phyloP scores from a whole-genome alignment of 2,888 invertebrate genomes.

The Tetropium fuscum region DNA sequence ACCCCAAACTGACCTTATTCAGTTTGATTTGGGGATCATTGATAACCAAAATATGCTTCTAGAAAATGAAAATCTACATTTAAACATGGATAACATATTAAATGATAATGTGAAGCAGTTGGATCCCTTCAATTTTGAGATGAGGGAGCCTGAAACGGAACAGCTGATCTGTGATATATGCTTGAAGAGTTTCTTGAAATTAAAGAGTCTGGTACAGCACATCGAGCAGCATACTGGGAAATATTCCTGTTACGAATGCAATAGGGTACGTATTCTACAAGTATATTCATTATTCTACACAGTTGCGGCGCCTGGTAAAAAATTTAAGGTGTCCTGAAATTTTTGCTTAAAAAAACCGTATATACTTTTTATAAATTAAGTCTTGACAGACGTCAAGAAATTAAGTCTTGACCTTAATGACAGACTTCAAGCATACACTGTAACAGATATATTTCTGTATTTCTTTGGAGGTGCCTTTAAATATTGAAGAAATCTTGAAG shows the following conservation, averaged over 20 bases:
- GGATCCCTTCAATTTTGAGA: constrained; percentile 59
- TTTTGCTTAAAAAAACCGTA: too few species aligned
- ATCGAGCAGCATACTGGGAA: constrained; percentile 68
- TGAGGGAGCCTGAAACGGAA: constrained; percentile 48
- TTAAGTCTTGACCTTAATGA: too few species aligned
- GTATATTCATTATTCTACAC: too few species aligned
- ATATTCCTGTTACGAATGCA: constrained; percentile 65
- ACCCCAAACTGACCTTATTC: constrained; percentile 48
- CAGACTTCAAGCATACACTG: too few species aligned
- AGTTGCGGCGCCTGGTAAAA: too few species aligned
- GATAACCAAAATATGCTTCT: constrained; percentile 49
- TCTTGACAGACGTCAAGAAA: too few species aligned
- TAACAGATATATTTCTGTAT: too few species aligned
- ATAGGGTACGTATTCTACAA: constrained; percentile 64
- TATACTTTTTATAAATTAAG: too few species aligned
- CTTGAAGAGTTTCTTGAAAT: constrained; percentile 54
- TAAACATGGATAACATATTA: constrained; percentile 53
- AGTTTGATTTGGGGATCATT: constrained; percentile 47
- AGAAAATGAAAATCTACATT: constrained; percentile 54
- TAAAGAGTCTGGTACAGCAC: constrained; percentile 60
- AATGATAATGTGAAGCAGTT: constrained; percentile 53
- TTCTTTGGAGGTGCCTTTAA: too few species aligned
- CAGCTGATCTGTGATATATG: constrained; percentile 61
- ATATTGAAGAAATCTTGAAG: too few species aligned
- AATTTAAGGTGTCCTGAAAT: too few species aligned